Evolutionary conservation across 2,797 vertebrate genomes (phyloP).

Genomic region (Chrysocyon brachyurus): DNA sequence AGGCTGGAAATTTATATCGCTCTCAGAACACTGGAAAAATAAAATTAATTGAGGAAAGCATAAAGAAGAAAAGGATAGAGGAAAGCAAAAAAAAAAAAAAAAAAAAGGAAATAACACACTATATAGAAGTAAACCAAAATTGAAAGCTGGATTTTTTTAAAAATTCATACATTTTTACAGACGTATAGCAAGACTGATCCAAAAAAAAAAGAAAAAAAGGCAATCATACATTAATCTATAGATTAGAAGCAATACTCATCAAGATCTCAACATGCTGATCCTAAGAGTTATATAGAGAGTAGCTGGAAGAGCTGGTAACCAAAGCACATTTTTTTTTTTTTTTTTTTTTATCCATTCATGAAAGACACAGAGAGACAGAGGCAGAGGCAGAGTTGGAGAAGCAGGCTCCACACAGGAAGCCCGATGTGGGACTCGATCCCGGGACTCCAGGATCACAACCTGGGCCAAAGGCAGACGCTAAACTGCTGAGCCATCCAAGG

Average conservation of each 20-base stretch:
- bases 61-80: constrained; percentile 43
- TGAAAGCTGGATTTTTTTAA: neutral
- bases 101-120: neutral
- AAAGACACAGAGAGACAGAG: too few species aligned
- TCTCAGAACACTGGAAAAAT: constrained; percentile 20
- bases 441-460: too few species aligned
- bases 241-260: neutral
- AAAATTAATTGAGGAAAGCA: constrained; percentile 9
- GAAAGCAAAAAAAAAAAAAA: neutral
- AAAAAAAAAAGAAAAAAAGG: neutral
- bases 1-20: neutral
- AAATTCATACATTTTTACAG: constrained; percentile 37
- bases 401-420: too few species aligned
- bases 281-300: constrained; percentile 13
- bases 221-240: neutral
- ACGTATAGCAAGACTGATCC: neutral
- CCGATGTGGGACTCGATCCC: too few species aligned
- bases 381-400: too few species aligned
- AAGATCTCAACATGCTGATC: constrained; percentile 23
- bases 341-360: too few species aligned
- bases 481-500: too few species aligned
- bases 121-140: neutral
- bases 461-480: too few species aligned
- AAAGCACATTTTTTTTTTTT: neutral
- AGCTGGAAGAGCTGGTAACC: constrained; percentile 2